Evolutionary conservation across 2,113 vertebrate genomes (phyloP), one percentile per base, ranked within the genome.

Genomic region (Sylvicapra grimmia): DNA sequence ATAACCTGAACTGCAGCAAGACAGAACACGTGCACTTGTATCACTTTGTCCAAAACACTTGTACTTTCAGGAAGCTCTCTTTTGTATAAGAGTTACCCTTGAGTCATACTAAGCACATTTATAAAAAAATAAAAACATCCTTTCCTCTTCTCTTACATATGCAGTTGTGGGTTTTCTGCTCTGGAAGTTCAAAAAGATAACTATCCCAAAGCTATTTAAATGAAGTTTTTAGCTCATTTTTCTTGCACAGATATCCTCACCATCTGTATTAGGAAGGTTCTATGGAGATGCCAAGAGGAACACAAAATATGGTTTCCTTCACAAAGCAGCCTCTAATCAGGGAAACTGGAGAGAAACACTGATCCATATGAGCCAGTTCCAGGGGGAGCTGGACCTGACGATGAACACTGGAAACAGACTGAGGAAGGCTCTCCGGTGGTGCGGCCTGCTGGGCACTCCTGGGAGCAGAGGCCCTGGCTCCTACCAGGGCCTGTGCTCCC

Each of bases 401-500:
- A 11, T 2, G 53, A 89, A 79, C 8, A 21, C 59, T 59, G 4
- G 3, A 59, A 56, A 29, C 82, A 53, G 49, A 80, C 19, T 3
- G 3, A 63, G 13, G 27, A 31, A 63, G 47, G 44, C 4, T 6
- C 8, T 27, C 63, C 5, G 3, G 49, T 6, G 23, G 2, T 9
- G 6, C 4, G 2, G 33, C 29, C 2, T 12, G 51, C 44, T 6
- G 3, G 1, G 1, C 4, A 5, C 16, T 33, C 79, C 47, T 8
- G 0, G 6, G 47, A 15, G 27, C 56, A 83, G 33, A 27, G 51
- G 82, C 82, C 31, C 82, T 23, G 2, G 25, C 53, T 49, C 72
- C 80, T 49, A 65, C 44, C 49, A 44, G 44, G 80, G 49, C 65
- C 59, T 85, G 27, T 0, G 3, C 23, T 40, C 63, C n/a, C 65